Conservation (phyloP, 2,888 invertebrate species). For the Bedellia somnulentella region DNA sequence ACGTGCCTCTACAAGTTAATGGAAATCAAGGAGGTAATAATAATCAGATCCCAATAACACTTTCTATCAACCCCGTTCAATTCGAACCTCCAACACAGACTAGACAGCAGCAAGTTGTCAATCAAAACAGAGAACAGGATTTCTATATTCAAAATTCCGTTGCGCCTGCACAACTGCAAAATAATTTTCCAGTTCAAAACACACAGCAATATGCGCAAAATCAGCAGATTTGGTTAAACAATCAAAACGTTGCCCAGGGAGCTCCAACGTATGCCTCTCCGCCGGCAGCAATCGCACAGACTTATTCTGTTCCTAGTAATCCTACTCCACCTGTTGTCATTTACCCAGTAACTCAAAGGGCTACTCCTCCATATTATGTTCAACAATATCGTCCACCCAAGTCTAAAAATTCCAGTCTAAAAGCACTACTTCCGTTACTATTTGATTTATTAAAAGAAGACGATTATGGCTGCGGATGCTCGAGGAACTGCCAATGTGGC, state of each 20-base stretch:
- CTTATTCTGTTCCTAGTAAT: background rate
- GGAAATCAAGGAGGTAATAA: too few relatives aligned
- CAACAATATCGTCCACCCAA: slow-evolving; percentile 12
- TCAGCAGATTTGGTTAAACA: too few relatives aligned
- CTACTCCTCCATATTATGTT: background rate
- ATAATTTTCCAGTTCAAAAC: background rate
- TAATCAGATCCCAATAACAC: too few relatives aligned
- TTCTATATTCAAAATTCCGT: too few relatives aligned
- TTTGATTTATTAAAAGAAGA: slow-evolving; percentile 33
- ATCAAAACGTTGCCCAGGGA: too few relatives aligned
- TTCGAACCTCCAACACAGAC: too few relatives aligned
- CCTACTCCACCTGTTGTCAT: background rate
- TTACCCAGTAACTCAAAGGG: too few relatives aligned
- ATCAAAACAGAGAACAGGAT: too few relatives aligned
- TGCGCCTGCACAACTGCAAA: too few relatives aligned
- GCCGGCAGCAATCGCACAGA: background rate
- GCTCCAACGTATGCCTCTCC: background rate
- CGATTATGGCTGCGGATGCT: slow-evolving; percentile 17
- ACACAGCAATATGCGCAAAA: background rate
- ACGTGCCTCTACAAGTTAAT: too few relatives aligned
- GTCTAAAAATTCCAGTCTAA: slow-evolving; percentile 20
- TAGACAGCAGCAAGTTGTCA: too few relatives aligned
- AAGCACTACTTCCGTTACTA: slow-evolving; percentile 33
- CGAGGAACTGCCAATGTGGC: slow-evolving; percentile 16
- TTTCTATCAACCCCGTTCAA: too few relatives aligned